Evolutionary conservation across 64 coral and sea anemone genomes (phyloP).

Genomic region (Pocillopora verrucosa): DNA sequence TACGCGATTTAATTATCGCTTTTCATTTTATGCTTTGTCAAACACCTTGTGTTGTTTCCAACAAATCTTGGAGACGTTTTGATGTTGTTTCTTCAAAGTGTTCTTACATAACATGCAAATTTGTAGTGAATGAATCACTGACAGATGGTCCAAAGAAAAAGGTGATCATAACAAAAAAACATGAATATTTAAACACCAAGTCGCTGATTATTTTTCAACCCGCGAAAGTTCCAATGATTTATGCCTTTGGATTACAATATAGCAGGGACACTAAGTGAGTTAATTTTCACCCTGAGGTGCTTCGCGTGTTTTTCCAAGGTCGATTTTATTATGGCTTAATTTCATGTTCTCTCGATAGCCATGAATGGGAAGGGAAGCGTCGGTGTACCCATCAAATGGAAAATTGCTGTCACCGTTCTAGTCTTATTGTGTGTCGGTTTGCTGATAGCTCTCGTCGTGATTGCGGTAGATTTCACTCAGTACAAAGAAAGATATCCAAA

Average conservation of each 20-base stretch:
- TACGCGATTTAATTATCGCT: background rate
- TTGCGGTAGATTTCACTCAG: constrained; percentile 18
- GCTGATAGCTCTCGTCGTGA: constrained; percentile 55
- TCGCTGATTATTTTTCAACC: background rate
- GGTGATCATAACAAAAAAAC: background rate
- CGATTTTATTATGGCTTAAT: background rate
- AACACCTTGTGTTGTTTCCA: background rate
- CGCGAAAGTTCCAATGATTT: background rate
- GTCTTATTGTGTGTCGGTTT: constrained; percentile 43
- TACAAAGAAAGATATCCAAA: constrained; percentile 28
- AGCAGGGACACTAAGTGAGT: background rate
- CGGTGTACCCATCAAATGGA: constrained; percentile 37
- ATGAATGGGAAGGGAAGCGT: background rate
- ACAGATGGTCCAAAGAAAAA: constrained; percentile 4
- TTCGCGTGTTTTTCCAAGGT: background rate
- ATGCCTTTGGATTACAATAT: background rate
- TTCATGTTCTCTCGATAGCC: background rate
- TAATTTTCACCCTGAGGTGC: background rate
- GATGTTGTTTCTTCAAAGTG: background rate
- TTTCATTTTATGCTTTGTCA: background rate
- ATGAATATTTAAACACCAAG: constrained; percentile 24
- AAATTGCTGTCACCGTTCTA: constrained; percentile 33
- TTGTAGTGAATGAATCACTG: background rate
- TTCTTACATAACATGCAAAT: background rate
- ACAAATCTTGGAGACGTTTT: background rate